Evolutionary conservation across 2,113 vertebrate species (phyloP).

Genomic region (Marcusenius ussheri): DNA sequence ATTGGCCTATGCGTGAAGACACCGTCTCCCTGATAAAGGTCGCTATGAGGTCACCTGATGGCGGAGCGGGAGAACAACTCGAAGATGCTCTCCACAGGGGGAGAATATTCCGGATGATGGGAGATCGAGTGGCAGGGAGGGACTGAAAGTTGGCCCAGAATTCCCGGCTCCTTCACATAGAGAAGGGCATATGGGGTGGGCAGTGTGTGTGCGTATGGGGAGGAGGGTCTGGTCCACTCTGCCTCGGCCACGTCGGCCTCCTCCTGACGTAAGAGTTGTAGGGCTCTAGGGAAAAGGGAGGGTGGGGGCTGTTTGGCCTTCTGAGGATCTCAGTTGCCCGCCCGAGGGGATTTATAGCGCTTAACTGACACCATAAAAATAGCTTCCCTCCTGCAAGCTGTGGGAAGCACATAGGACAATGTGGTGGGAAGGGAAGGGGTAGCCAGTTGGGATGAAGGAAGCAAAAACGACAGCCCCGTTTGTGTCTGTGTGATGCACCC

Average conservation of each 20-base stretch:
- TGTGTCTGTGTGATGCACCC: neutral
- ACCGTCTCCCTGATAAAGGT: neutral
- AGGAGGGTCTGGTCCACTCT: neutral
- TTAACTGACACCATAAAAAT: neutral
- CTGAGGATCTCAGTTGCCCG: neutral
- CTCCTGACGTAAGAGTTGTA: neutral
- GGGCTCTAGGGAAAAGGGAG: neutral
- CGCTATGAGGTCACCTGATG: neutral
- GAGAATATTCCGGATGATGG: neutral
- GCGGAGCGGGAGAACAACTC: neutral
- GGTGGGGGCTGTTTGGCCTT: neutral
- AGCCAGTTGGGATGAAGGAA: neutral
- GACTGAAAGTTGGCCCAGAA: neutral
- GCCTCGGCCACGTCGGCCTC: neutral
- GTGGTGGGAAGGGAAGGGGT: neutral
- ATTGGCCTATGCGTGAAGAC: neutral
- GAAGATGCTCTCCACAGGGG: neutral
- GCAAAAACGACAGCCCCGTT: neutral
- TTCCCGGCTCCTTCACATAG: neutral
- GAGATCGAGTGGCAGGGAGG: neutral
- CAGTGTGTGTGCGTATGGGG: neutral
- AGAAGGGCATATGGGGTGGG: neutral
- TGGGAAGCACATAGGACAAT: neutral
- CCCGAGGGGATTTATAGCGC: neutral
- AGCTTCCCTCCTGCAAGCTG: neutral